These are phyloP conservation scores for Puffinus mauretanicus DNA, from an alignment of 2,113 vertebrate genomes.

Conservation along the genomic window DNA sequence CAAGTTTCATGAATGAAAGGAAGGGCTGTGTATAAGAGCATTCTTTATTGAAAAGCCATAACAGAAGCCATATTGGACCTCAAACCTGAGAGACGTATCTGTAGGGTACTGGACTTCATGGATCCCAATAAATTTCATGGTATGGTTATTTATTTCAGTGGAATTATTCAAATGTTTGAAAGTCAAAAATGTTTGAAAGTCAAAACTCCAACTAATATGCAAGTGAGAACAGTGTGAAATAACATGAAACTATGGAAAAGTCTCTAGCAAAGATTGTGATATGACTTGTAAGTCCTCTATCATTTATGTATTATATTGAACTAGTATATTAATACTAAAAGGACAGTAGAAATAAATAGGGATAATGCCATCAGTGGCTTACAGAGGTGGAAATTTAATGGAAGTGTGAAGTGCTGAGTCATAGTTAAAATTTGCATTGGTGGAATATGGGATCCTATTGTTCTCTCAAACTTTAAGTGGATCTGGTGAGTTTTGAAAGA, in stretches of 20 bases:
- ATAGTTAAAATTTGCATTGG: neutral
- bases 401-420: neutral
- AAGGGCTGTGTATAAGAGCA: neutral
- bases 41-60: neutral
- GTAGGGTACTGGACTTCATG: neutral
- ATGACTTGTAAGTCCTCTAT: neutral
- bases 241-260: neutral
- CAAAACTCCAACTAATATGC: neutral
- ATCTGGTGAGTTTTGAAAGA: neutral
- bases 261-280: neutral
- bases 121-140: neutral
- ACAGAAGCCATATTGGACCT: neutral
- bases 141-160: neutral
- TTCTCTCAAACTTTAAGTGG: neutral
- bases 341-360: neutral
- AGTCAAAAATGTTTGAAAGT: neutral
- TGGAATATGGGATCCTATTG: neutral
- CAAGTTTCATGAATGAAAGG: neutral
- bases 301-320: neutral
- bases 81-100: neutral
- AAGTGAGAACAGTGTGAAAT: neutral
- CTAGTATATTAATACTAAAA: neutral
- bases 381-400: neutral
- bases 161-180: neutral
- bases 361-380: neutral